Base-by-base conservation (phyloP, 2,888 invertebrate genomes). In the Selenia dentaria region DNA sequence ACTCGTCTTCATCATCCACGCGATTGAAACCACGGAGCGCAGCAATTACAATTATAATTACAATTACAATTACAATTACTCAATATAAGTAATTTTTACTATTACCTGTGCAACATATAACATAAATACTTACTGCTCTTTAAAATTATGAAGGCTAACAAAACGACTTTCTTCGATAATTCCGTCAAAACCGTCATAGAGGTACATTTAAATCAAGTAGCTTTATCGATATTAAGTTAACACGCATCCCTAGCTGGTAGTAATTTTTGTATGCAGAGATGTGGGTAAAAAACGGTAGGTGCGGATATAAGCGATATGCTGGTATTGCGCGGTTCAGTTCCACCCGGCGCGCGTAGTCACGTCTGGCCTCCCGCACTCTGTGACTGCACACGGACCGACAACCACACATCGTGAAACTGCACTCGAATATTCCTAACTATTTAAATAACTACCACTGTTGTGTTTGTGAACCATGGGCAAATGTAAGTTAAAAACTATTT, bases 391-490 rank as follows among this genome's bases (percentile, higher is more conserved):
- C 32, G 2, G 28, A 13, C 22, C 6, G 10, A 11, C 3, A 22
- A n/a, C n/a, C 27, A 14, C 26, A 12, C 33, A 13, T 10, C 20
- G 40, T 8, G 11, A 33, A 13, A 24, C 13, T 6, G 1, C 28
- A 34, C 8, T 22, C 6, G 5, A 2, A 8, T 8, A 22, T 22
- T 22, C 8, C 22, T 22, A 22, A 12, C 14, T 43, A 5, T 18
- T 16, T 6, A 6, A 10, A 24, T 10, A 14, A 8, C 10, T n/a
- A 9, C 11, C 12, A n/a, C 6, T 22, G 22, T 36, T 25, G 35
- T 36, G 39, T 37, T 38, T n/a, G 36, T 32, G 37, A 47, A 59
- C 41, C 20, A 70, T 70, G 70, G 68, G 37, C 1, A 70, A 70
- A 64, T 38, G 72, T 71, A 37, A 68, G 70, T 66, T 45, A 11